A percentile compares a stretch with the other conserved stretches of the same genome.
These are phyloP conservation scores for Criorhina ranunculi DNA, from an alignment of 2,888 invertebrate genomes.

Conservation along the genomic window DNA sequence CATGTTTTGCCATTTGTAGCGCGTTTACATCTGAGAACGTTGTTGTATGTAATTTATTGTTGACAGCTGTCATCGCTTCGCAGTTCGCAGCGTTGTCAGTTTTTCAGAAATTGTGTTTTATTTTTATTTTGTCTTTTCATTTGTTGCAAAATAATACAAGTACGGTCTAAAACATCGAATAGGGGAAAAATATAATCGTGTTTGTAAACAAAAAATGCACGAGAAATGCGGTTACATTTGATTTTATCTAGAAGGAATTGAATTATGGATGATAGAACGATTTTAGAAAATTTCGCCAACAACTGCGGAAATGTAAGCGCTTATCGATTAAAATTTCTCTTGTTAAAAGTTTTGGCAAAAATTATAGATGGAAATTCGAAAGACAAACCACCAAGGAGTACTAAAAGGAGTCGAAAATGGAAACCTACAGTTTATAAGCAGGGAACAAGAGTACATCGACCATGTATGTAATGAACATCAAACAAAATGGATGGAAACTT, in stretches of 20 bases:
- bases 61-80: conserved; percentile 42
- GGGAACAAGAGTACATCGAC: conserved; percentile 82
- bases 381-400: conserved; percentile 66
- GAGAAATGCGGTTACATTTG: conserved; percentile 15
- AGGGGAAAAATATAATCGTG: neutral
- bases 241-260: neutral
- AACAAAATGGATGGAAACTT: neutral
- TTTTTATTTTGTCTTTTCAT: conserved; percentile 31
- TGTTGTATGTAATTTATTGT: conserved; percentile 10
- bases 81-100: conserved; percentile 51
- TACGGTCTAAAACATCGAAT: conserved; percentile 6
- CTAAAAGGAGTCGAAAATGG: conserved; percentile 76
- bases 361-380: conserved; percentile 76
- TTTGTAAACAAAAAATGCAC: neutral
- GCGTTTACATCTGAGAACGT: no score
- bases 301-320: conserved; percentile 67
- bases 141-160: conserved; percentile 41
- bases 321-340: neutral
- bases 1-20: no score
- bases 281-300: conserved; percentile 76
- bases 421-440: conserved; percentile 78
- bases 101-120: conserved; percentile 35
- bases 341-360: neutral
- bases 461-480: conserved; percentile 80
- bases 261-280: conserved; percentile 76